These are phyloP conservation scores for Pholis gunnellus DNA, from an alignment of 2,113 vertebrate species.

Conservation along the genomic window DNA sequence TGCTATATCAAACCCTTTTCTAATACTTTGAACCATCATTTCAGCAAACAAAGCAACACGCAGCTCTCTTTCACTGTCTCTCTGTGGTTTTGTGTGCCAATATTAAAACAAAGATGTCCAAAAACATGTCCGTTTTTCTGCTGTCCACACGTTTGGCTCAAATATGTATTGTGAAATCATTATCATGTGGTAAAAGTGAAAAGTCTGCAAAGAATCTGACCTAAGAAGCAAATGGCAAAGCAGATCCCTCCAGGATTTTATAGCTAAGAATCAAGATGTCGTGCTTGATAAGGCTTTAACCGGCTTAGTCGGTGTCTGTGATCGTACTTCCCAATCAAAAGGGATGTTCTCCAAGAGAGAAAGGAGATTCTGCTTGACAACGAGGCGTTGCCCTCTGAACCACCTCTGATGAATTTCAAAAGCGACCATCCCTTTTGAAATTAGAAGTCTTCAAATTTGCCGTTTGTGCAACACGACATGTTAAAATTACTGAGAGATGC, in stretches of 20 bases:
- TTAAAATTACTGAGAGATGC: neutral
- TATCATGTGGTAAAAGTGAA: conserved; percentile 29
- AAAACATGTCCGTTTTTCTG: neutral
- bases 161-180: neutral
- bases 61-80: neutral
- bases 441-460: neutral
- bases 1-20: neutral
- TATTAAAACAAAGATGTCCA: neutral
- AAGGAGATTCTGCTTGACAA: conserved; percentile 55
- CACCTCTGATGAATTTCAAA: neutral
- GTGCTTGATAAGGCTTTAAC: conserved; percentile 82
- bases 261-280: conserved; percentile 78
- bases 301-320: conserved; percentile 70
- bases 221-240: conserved; percentile 49
- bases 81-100: neutral
- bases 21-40: neutral
- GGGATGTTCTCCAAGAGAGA: conserved; percentile 75
- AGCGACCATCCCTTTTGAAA: neutral
- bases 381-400: conserved; percentile 17
- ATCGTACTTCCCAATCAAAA: conserved; percentile 67
- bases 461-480: neutral
- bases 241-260: conserved; percentile 64
- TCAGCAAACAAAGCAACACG: conserved; percentile 8
- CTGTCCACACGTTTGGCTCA: neutral
- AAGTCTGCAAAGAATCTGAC: conserved; percentile 31